Conservation (phyloP, 2,113 vertebrate genomes). For the Lipotes vexillifer region DNA sequence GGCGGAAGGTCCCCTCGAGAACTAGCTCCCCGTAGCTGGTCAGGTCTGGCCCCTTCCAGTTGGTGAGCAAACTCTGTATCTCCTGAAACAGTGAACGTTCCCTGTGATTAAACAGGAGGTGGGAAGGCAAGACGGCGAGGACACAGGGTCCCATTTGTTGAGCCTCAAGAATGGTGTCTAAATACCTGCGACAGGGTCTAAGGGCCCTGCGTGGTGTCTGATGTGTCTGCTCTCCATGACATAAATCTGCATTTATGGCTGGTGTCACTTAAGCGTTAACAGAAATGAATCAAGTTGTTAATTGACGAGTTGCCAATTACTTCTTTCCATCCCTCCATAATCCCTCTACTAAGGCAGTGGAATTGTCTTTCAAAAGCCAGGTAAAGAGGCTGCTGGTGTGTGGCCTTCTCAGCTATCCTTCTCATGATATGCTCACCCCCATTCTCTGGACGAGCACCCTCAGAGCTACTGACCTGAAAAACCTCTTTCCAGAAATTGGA, state of each 20-base stretch:
- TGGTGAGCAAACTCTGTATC: slow-evolving; percentile 96
- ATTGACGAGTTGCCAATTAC: neutral
- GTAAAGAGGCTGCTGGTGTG: no score
- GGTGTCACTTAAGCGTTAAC: neutral
- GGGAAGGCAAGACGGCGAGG: accelerated
- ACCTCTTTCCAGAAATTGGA: neutral
- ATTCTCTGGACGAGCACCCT: neutral
- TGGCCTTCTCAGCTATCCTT: neutral
- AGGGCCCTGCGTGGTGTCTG: accelerated
- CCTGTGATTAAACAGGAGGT: neutral
- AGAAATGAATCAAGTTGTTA: neutral
- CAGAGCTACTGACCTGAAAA: neutral
- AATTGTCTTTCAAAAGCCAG: neutral
- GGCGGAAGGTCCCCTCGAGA: slow-evolving; percentile 95
- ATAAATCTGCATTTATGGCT: neutral
- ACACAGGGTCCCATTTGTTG: accelerated
- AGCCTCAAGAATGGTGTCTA: neutral
- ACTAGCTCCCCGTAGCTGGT: slow-evolving; percentile 96
- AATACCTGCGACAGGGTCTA: accelerated
- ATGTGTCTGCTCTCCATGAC: accelerated
- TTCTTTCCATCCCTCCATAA: neutral
- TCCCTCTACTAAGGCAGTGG: no score
- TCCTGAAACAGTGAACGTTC: slow-evolving; percentile 80
- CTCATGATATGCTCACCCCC: neutral
- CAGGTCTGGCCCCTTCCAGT: slow-evolving; percentile 98